A percentile compares a stretch with the other conserved stretches of the same genome.
Evolutionary conservation across 2,797 vertebrate genomes (phyloP).

Genomic region (Varecia variegata): DNA sequence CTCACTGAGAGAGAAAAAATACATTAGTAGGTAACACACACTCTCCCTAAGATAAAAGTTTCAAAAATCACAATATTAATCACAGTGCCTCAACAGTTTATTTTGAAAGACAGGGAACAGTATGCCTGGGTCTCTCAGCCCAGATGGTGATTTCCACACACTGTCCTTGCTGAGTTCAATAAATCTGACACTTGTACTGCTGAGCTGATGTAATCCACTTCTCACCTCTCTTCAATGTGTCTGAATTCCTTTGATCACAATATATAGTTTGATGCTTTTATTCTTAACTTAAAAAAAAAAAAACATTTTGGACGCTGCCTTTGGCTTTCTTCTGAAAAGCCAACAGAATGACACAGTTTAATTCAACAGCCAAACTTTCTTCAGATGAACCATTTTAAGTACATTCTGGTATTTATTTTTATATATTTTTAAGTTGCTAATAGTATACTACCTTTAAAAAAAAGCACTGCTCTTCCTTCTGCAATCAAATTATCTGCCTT

Average conservation of each 20-base stretch:
- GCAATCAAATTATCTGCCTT: not conserved
- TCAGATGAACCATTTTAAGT: not conserved
- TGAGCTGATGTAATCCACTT: slow-evolving; percentile 47
- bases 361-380: not conserved
- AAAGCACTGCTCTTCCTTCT: not conserved
- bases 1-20: not conserved
- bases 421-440: not conserved
- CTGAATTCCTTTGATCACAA: slow-evolving; percentile 59
- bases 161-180: slow-evolving; percentile 65
- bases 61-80: slow-evolving; percentile 41
- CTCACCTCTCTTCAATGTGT: slow-evolving; percentile 48
- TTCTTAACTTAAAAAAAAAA: slow-evolving; percentile 54
- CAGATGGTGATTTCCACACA: not conserved
- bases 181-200: slow-evolving; percentile 39
- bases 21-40: not conserved
- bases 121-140: not conserved
- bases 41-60: not conserved
- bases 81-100: not conserved
- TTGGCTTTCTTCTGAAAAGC: slow-evolving; percentile 12
- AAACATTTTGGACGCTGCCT: slow-evolving; percentile 3
- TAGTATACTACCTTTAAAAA: not conserved
- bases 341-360: slow-evolving; percentile 32
- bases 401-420: not conserved
- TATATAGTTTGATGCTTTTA: slow-evolving; percentile 45
- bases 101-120: not conserved